Evolutionary conservation across 2,888 invertebrate species (phyloP).

Genomic region (Ectemnius cavifrons): DNA sequence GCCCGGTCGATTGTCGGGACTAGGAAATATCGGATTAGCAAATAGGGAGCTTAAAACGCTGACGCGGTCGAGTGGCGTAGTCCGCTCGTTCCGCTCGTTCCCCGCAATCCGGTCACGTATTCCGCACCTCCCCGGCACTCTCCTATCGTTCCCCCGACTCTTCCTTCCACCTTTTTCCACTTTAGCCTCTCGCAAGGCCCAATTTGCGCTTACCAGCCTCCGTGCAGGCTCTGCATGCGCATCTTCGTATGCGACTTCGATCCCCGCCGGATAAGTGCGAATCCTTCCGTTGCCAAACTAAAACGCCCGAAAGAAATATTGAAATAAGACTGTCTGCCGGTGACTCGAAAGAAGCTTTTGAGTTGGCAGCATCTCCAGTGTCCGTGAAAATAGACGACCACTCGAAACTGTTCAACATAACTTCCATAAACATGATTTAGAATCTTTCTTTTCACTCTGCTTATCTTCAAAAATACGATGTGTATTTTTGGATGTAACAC

Average conservation of each 20-base stretch:
- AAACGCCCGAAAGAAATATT: constrained; percentile 67
- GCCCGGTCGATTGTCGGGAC: background rate
- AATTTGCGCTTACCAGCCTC: constrained; percentile 20
- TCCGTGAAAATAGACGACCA: too few relatives aligned
- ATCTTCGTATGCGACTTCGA: background rate
- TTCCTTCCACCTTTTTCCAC: constrained; percentile 19
- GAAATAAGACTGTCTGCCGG: constrained; percentile 53
- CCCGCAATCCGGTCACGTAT: background rate
- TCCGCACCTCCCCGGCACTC: constrained; percentile 28
- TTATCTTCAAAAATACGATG: too few relatives aligned
- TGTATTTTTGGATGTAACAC: too few relatives aligned
- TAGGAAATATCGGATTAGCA: constrained; percentile 9
- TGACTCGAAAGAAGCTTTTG: constrained; percentile 4
- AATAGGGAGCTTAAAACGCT: constrained; percentile 31
- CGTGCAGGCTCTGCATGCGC: constrained; percentile 19
- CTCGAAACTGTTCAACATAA: too few relatives aligned
- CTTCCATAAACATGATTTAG: too few relatives aligned
- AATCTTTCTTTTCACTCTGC: too few relatives aligned
- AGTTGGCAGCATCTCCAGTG: too few relatives aligned
- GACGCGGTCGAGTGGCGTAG: constrained; percentile 38
- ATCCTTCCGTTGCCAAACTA: constrained; percentile 53
- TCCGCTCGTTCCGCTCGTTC: constrained; percentile 4
- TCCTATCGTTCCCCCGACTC: constrained; percentile 5
- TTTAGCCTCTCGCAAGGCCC: constrained; percentile 35
- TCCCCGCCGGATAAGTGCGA: constrained; percentile 26